Conservation (phyloP, 2,888 invertebrate genomes). For the Prosapia bicincta region DNA sequence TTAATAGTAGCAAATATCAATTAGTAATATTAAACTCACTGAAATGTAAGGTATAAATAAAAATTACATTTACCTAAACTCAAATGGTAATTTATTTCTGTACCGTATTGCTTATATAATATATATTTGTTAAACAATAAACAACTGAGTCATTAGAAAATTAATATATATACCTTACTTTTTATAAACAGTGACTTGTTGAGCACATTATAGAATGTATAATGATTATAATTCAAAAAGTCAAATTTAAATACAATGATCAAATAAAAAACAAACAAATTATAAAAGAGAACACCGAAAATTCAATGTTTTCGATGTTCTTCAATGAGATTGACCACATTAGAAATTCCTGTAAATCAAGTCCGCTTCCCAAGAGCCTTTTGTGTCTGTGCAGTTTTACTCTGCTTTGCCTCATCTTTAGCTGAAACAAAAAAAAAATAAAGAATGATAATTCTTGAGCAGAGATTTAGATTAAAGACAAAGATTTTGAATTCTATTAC, state of each 20-base stretch:
- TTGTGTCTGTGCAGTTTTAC: conserved; percentile 57
- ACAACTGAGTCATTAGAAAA: not conserved
- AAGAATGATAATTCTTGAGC: too few species aligned
- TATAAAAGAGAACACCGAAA: not conserved
- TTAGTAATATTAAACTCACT: too few species aligned
- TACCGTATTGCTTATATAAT: not conserved
- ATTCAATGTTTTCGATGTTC: not conserved
- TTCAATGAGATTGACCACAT: not conserved
- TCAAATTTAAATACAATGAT: not conserved
- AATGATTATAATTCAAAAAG: not conserved
- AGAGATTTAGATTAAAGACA: too few species aligned
- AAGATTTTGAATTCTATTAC: too few species aligned
- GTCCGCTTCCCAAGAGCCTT: conserved; percentile 56
- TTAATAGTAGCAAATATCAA: too few species aligned
- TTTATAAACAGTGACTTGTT: not conserved
- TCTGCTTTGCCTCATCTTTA: conserved; percentile 57
- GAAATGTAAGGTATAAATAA: not conserved
- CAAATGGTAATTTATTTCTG: not conserved
- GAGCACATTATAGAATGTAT: not conserved
- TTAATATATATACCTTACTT: not conserved
- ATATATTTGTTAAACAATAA: not conserved
- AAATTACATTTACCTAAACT: not conserved
- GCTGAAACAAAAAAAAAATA: conserved; percentile 48
- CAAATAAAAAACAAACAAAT: not conserved
- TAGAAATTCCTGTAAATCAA: conserved; percentile 8